Percentiles rank a stretch among this genome's conserved stretches.
These are phyloP conservation scores for Melieria crassipennis DNA, from an alignment of 2,888 invertebrate species.

Conservation along the genomic window DNA sequence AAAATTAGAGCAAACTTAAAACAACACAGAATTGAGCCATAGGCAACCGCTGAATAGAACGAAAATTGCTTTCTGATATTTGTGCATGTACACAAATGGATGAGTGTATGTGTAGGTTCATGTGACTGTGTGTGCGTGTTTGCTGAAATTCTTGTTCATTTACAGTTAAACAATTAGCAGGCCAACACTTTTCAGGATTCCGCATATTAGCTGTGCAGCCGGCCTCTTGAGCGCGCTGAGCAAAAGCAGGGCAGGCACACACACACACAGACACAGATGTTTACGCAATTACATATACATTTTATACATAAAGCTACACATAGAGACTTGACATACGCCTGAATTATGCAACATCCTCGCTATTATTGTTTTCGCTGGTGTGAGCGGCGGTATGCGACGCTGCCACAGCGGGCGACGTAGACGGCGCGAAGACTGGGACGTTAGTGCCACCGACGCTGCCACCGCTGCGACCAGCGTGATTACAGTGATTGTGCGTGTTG, in stretches of 20 bases:
- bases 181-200: no score
- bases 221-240: no score
- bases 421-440: background rate
- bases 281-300: background rate
- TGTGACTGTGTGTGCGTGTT: no score
- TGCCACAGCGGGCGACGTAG: constrained; percentile 3
- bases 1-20: no score
- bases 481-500: background rate
- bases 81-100: no score
- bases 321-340: background rate
- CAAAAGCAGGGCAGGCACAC: background rate
- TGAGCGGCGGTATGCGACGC: background rate
- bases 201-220: no score
- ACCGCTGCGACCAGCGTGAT: background rate
- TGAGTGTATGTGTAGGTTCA: no score
- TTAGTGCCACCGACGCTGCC: constrained; percentile 6
- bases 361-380: constrained; percentile 4
- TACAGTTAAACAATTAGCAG: no score
- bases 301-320: background rate
- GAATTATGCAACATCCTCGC: background rate
- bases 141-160: no score
- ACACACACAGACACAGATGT: background rate
- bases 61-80: no score
- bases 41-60: no score
- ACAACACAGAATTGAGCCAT: no score